Base-by-base conservation (phyloP, 2,797 vertebrate genomes). In the Melanotaenia boesemani region DNA sequence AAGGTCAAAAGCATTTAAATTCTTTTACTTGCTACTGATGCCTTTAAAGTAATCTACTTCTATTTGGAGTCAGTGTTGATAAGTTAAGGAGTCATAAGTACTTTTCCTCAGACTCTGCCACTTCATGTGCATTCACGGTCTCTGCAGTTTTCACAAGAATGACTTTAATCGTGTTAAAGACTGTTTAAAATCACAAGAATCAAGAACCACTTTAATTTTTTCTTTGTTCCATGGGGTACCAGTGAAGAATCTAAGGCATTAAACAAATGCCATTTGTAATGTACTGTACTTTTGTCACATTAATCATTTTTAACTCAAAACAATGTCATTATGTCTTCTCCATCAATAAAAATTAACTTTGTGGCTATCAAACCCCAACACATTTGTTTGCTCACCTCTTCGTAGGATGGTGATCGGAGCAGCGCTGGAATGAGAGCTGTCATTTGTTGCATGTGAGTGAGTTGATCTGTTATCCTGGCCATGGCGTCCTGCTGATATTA, bases 381-480 rank as follows among this genome's bases (percentile, higher is more conserved):
- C 24, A 57, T 15, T 13, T 34, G 30, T 54, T 13, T 4, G 54
- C 16, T 91, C 92, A 26, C 93, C 88, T 86, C 92, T 95, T 82
- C 86, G 93, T 1, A 95, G 93, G 71, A 96, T 95, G 57, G 84
- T 95, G 89, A 96, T 92, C 0, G 95, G 94, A 66, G 94, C 91
- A 10, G 92, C 93, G 87, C 86, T 72, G 28, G 95, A 91, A 44
- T 93, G 89, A 20, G 91, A 95, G 87, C 89, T 81, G 39, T 72
- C 5, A 59, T 69, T 92, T 59, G 82, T 73, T 32, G 26, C 30
- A 50, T 30, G 63, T 55, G 66, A 63, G 0, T 69, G 76, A 67
- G 84, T 46, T 92, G 93, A 89, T 90, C 94, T 44, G 73, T 73
- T 68, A 37, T 63, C 87, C 55, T 83, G 86, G 28, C 55, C 54